Base-by-base conservation (phyloP, 1,140 invertebrate species). In the Hormaphis cornu region DNA sequence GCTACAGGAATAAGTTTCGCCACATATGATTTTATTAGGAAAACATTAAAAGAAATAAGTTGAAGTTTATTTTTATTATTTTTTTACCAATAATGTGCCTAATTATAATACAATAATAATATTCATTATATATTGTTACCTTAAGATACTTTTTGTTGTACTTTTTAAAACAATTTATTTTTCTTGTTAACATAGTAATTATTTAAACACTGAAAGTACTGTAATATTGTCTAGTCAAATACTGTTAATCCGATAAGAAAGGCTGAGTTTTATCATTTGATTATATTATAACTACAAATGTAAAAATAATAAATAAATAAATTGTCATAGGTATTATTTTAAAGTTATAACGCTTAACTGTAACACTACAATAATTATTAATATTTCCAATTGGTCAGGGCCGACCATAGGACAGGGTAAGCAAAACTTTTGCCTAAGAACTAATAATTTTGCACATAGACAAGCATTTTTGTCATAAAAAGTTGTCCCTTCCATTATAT, bases 1-100 rank as follows among this genome's bases (percentile, higher is more conserved):
- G 91, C 95, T 3, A 94, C 96, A 18, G 95, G 95, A 42, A 94
- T 98, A 72, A 97, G 93, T 77, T 99, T 98, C 81, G 89, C 93
- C 3, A 94, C 92, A 1, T 97, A 97, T 78, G 96, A 99, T 78
- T 79, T 85, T 20, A 87, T 90, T 26, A 86, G 86, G 72, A 82
- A 86, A 59, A 79, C 81, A 58, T 77, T 90, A 71, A 74, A 35
- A 30, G 40, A 26, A 2, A 40, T 53, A 6, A 35, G 5, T 35
- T 35, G 33, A 35, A 35, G 33, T 35, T 35, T 10, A 35, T 35
- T 6, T 6, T 35, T 35, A 35, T 10, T 5, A 35, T 35, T 6
- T 35, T 6, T 35, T 35, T 35, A 6, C 5, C 10, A 35, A 6
- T 35, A 6, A 35, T 35, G 33, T 35, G 33, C 33, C 33, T 35